A percentile compares a stretch with the other conserved stretches of the same genome.
Evolutionary conservation across 2,113 vertebrate species (phyloP).

Genomic region (Ahaetulla prasina): DNA sequence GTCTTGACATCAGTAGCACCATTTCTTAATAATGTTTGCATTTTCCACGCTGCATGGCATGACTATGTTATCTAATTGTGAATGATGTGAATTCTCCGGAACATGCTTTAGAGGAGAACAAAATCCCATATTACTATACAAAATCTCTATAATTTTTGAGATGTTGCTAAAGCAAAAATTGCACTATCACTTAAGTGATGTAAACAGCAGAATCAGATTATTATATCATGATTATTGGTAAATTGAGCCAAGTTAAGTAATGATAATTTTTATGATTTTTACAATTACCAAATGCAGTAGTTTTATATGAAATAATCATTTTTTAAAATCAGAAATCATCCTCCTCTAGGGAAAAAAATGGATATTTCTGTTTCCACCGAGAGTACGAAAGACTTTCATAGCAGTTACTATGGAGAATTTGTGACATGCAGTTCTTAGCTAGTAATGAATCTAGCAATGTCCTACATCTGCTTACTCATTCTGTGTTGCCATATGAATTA

Average conservation of each 20-base stretch:
- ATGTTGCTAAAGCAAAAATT: not conserved
- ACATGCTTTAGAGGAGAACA: not conserved
- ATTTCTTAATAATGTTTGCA: not conserved
- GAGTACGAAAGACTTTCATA: not conserved
- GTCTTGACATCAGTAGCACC: not conserved
- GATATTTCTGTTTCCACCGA: not conserved
- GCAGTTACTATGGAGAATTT: conserved; percentile 15
- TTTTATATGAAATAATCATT: not conserved
- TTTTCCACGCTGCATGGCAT: not conserved
- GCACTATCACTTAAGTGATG: not conserved
- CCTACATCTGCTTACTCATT: not conserved
- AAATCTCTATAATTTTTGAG: not conserved
- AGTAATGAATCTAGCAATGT: not conserved
- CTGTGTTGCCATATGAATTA: conserved; percentile 8
- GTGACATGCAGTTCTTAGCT: not conserved
- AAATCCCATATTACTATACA: not conserved
- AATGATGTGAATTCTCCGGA: conserved; percentile 4
- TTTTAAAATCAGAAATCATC: not conserved
- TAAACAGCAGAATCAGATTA: not conserved
- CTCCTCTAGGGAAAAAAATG: not conserved
- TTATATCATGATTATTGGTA: not conserved
- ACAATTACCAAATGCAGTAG: not conserved
- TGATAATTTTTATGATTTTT: not conserved
- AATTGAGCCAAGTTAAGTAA: not conserved
- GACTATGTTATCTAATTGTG: not conserved